A percentile compares a stretch with the other conserved stretches of the same genome.
These are phyloP conservation scores for Podarcis cretensis DNA, from an alignment of 2,113 vertebrate species.

Conservation along the genomic window DNA sequence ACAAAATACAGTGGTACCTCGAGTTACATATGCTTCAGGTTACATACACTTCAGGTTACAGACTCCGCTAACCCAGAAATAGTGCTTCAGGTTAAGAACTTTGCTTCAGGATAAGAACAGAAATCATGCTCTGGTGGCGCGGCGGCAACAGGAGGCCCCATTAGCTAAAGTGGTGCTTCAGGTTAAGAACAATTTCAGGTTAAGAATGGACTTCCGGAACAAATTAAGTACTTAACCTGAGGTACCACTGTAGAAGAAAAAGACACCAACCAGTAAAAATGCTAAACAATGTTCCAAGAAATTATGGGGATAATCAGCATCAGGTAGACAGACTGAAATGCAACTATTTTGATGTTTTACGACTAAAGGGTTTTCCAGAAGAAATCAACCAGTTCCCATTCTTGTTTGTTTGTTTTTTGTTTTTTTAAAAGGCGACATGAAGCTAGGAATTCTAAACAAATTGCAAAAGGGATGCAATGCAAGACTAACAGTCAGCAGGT, in stretches of 20 bases:
- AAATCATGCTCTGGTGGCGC: too few species aligned
- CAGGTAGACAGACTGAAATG: not conserved
- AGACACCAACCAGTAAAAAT: not conserved
- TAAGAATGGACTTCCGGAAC: too few species aligned
- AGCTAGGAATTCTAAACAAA: not conserved
- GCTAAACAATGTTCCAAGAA: not conserved
- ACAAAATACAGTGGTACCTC: too few species aligned
- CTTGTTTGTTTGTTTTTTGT: not conserved
- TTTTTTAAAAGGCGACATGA: not conserved
- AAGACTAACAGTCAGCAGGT: not conserved
- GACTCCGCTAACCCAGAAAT: too few species aligned
- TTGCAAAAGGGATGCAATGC: not conserved
- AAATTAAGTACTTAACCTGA: too few species aligned
- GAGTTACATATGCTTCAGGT: too few species aligned
- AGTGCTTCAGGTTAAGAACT: too few species aligned
- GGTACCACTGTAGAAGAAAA: not conserved
- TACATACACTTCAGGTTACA: too few species aligned
- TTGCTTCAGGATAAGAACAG: too few species aligned
- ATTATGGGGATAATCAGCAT: not conserved
- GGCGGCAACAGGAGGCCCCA: too few species aligned
- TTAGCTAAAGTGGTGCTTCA: too few species aligned
- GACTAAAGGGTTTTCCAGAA: not conserved
- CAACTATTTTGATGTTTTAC: not conserved
- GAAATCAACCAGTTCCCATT: not conserved
- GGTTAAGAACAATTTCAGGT: too few species aligned